Base-by-base conservation (phyloP, 2,113 vertebrate genomes). In the Halcyon senegalensis region DNA sequence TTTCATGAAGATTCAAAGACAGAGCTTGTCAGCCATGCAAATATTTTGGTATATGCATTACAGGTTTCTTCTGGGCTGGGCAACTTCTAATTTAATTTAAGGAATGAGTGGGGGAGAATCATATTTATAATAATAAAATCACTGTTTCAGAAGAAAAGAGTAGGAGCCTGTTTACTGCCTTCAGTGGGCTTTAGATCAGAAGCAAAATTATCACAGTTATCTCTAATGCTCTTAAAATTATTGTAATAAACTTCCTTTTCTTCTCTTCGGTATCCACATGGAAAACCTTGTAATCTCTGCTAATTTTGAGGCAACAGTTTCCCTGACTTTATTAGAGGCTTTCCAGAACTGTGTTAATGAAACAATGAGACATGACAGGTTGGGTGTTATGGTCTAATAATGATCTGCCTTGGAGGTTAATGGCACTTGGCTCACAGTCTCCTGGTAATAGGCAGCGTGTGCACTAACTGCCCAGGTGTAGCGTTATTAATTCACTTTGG, bases 111-210 rank as follows among this genome's bases (percentile, higher is more conserved):
- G 89, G 90, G 83, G 69, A 93, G 96, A 87, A 81, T 68, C 50
- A 46, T 97, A 97, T 98, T 98, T 98, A 87, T 94, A 87, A 97
- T 97, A 97, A 95, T 96, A 96, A 96, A 97, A 97, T 98, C 97
- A 96, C 90, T 62, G 53, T 93, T 96, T 96, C 94, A 96, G 84
- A 96, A 95, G 66, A 83, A 91, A 69, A 95, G 84, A 70, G 79
- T 92, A 68, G 96, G 55, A 94, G 84, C 78, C 70, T 96, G 91
- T 94, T 94, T 91, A 92, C 41, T 69, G 74, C 87, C 84, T 89
- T 87, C 95, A 93, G 44, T 63, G 50, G 66, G 84, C 95, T 93
- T 94, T 83, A 94, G 95, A 97, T 96, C 95, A 96, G 96, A 94
- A 92, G 44, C 67, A 87, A 89, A 93, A 95, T 97, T 93, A 97